Conservation (phyloP, 2,888 invertebrate species). For the Hemaris fuciformis region DNA sequence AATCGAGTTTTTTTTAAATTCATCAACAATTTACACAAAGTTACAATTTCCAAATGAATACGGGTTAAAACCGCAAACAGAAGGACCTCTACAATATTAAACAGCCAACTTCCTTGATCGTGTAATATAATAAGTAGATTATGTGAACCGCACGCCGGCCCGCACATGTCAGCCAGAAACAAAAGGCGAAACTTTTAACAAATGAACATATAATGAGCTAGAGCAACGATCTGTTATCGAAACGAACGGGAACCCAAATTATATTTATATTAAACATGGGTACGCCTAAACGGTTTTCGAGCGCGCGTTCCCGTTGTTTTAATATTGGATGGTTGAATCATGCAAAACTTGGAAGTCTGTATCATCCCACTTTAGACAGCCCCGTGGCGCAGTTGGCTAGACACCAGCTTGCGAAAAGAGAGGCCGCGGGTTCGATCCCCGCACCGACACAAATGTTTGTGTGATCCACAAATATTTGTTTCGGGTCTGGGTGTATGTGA, state of each 20-base stretch:
- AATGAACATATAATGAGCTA: constrained; percentile 62
- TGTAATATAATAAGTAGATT: not conserved
- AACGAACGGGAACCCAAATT: constrained; percentile 49
- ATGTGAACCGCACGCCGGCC: constrained; percentile 20
- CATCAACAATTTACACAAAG: too few relatives aligned
- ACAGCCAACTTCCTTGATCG: not conserved
- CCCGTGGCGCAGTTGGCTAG: too few relatives aligned
- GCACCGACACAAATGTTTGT: too few relatives aligned
- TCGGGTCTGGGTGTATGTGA: too few relatives aligned
- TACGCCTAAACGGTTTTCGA: constrained; percentile 32
- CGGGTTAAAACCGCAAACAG: not conserved
- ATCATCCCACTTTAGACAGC: not conserved
- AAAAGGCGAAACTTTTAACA: constrained; percentile 47
- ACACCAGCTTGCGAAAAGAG: too few relatives aligned
- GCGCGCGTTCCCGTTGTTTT: constrained; percentile 36
- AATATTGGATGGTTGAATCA: too few relatives aligned
- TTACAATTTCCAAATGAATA: too few relatives aligned
- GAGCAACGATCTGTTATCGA: constrained; percentile 46
- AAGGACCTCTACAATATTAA: not conserved
- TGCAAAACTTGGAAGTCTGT: not conserved
- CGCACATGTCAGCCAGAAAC: constrained; percentile 55
- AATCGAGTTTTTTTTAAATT: too few relatives aligned
- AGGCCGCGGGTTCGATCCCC: too few relatives aligned
- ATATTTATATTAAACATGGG: constrained; percentile 53
- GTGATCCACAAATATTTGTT: too few relatives aligned